Conservation (phyloP, 2,113 vertebrate species). For the Tachysurus vachellii region DNA sequence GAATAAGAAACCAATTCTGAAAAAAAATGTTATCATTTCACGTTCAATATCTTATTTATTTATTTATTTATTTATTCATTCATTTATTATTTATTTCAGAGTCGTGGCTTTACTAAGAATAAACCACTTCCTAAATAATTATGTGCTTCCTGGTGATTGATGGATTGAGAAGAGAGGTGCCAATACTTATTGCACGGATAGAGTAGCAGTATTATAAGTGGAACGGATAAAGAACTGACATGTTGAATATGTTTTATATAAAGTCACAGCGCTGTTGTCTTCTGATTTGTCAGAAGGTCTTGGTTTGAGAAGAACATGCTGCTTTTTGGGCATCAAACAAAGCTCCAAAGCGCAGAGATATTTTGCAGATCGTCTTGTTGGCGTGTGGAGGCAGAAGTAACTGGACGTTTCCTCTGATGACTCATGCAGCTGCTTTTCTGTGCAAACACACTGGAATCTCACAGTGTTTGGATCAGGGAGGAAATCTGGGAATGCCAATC, state of each 20-base stretch:
- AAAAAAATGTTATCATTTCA: too few relatives aligned
- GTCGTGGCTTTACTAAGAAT: not conserved
- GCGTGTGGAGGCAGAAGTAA: not conserved
- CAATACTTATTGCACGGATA: not conserved
- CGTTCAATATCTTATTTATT: not conserved
- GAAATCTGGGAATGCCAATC: constrained; percentile 46
- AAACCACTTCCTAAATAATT: not conserved
- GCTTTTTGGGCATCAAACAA: not conserved
- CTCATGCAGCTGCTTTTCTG: constrained; percentile 13
- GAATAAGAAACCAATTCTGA: not conserved
- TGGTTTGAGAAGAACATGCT: not conserved
- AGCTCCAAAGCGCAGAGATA: not conserved
- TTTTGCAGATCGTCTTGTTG: not conserved
- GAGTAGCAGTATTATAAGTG: not conserved
- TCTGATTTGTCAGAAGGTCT: not conserved
- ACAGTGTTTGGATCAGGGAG: constrained; percentile 23
- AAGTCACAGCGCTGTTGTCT: not conserved
- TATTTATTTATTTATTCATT: too few relatives aligned
- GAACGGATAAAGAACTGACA: not conserved
- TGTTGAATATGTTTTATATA: not conserved
- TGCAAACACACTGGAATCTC: constrained; percentile 27
- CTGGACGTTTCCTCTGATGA: constrained; percentile 14
- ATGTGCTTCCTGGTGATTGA: not conserved
- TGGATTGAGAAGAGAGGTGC: not conserved
- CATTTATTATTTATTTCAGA: too few relatives aligned